A percentile compares a stretch with the other conserved stretches of the same genome.
Conservation (phyloP, 92 coral and sea anemone genomes). For the Porites rus region DNA sequence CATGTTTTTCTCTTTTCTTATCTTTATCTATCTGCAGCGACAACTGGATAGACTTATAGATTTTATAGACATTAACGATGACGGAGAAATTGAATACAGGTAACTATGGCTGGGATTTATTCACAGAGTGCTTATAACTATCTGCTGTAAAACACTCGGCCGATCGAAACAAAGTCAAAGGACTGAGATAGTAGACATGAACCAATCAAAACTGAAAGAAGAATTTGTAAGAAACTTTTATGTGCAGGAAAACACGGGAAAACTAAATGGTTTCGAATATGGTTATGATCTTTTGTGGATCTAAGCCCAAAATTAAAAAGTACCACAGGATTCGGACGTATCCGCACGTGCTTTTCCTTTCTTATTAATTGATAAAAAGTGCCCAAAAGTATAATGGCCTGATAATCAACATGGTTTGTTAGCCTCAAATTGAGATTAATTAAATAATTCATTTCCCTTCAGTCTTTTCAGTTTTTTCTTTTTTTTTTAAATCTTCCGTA, state of each 20-base stretch:
- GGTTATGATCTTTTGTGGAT: too few relatives aligned
- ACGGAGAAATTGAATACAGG: constrained; percentile 98
- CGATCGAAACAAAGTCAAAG: background rate
- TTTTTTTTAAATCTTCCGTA: constrained; percentile 15
- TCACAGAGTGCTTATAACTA: background rate
- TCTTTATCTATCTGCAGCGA: constrained; percentile 58
- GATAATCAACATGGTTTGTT: too few relatives aligned
- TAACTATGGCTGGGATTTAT: constrained; percentile 5
- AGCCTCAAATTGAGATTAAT: too few relatives aligned
- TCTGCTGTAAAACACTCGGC: background rate
- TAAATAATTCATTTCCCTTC: too few relatives aligned
- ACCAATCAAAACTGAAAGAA: background rate
- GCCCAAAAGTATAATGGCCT: too few relatives aligned
- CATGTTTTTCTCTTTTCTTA: too few relatives aligned
- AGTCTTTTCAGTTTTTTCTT: background rate
- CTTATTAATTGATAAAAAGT: too few relatives aligned
- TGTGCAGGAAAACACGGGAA: background rate
- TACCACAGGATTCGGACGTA: too few relatives aligned
- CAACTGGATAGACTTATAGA: constrained; percentile 92
- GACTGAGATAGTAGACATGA: background rate
- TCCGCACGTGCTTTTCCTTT: too few relatives aligned
- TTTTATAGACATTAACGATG: constrained; percentile 91
- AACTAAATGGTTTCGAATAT: too few relatives aligned
- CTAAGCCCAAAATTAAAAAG: too few relatives aligned
- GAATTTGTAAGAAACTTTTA: background rate